Conservation (phyloP, 2,113 vertebrate genomes). For the Cairina moschata region DNA sequence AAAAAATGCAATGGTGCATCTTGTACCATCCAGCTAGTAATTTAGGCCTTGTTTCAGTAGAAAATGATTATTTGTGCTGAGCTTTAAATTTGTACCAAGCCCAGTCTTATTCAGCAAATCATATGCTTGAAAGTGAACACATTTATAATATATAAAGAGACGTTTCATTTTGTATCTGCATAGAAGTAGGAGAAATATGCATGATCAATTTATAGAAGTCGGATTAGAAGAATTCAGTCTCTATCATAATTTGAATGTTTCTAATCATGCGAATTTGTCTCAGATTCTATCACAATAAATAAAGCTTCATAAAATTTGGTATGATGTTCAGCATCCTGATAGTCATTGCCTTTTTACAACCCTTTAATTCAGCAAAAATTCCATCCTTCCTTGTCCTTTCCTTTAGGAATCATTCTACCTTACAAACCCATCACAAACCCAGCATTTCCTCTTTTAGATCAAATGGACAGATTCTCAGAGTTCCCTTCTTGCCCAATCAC, state of each 20-base stretch:
- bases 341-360: background rate
- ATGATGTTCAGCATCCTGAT: background rate
- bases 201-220: background rate
- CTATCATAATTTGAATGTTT: background rate
- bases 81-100: background rate
- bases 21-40: background rate
- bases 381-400: background rate
- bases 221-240: background rate
- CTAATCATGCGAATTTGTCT: background rate
- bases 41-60: background rate
- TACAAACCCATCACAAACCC: background rate
- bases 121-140: background rate
- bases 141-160: background rate
- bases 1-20: background rate
- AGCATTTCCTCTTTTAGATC: background rate
- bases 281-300: background rate
- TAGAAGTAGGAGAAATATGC: fast-evolving
- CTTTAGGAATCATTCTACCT: background rate
- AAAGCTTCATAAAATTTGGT: background rate
- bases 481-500: background rate
- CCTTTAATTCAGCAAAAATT: background rate
- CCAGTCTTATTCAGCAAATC: background rate
- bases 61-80: background rate
- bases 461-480: background rate
- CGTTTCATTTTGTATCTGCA: background rate